Evolutionary conservation across 1,140 invertebrate genomes (phyloP), one percentile per base, ranked within the genome.

Genomic region (Drosophila persimilis): DNA sequence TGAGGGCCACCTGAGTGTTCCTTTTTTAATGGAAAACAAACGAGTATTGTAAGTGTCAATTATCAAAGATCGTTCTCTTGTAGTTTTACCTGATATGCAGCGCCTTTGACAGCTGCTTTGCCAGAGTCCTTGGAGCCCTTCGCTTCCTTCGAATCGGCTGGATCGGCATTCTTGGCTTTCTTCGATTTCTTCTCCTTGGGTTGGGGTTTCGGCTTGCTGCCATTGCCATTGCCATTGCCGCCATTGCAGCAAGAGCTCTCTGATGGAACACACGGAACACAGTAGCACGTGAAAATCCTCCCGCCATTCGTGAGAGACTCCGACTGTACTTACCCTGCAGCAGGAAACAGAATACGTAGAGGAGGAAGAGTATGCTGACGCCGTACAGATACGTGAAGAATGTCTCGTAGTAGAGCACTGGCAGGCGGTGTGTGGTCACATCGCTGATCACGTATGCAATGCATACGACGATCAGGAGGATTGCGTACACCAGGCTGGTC

Each of bases 301-400:
- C 5, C n/a, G 8, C 17, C 31, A 13, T 17, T 9, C 4, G 24
- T 0, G 4, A 26, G 24, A 4, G 5, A 26, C 24, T 5, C 5
- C 24, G 24, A 26, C 29, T 39, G 35, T 13, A 91, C 91, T 86
- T 81, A 93, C 93, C 93, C 94, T 97, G 96, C 60, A 99, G 94
- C 62, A 99, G 94, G 93, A 98, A 99, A 92, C 97, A 97, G 93
- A 99, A 99, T 48, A 99, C 97, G 92, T 99, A 99, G 73, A 98
- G 93, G 77, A 99, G 94, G 93, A 99, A 99, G 67, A 98, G 92
- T 90, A 99, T 97, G 92, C 97, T 98, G 92, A 96, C 95, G 74
- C 96, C 96, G 92, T 99, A 99, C 47, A 99, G 94, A 92, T 98
- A 99, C 47, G 98, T 97, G 93, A 99, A 99, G 93, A 99, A 99